A percentile compares a stretch with the other conserved stretches of the same genome.
Conservation (phyloP, 2,888 invertebrate genomes). For the Calameuta pallipes region DNA sequence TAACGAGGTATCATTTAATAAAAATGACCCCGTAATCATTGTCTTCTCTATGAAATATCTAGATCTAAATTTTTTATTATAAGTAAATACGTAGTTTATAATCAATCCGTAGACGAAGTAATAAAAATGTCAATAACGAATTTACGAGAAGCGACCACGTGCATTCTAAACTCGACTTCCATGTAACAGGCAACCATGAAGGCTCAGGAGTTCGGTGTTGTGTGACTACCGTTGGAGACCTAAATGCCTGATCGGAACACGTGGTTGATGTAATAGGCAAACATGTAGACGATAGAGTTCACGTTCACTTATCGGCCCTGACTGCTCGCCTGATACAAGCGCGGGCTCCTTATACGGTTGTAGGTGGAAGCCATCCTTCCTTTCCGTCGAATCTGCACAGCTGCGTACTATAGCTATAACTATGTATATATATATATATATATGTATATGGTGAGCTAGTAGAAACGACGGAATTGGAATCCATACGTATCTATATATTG, state of each 20-base stretch:
- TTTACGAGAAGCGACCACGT: slow-evolving; percentile 53
- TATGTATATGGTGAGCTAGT: neutral
- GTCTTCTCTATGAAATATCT: neutral
- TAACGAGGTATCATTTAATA: neutral
- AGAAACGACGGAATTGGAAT: neutral
- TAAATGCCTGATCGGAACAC: slow-evolving; percentile 54
- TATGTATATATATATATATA: neutral
- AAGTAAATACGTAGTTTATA: neutral
- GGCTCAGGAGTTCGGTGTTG: neutral
- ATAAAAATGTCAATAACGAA: neutral
- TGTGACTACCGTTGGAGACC: slow-evolving; percentile 19
- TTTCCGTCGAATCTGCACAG: neutral
- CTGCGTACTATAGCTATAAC: neutral
- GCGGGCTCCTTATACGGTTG: slow-evolving; percentile 65
- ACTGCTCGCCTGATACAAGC: slow-evolving; percentile 56
- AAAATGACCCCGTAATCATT: neutral
- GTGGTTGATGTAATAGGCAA: slow-evolving; percentile 51
- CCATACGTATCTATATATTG: neutral
- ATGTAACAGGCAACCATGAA: slow-evolving; percentile 40
- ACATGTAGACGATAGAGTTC: slow-evolving; percentile 37
- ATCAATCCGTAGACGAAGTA: neutral
- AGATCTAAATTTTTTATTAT: neutral
- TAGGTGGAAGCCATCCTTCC: slow-evolving; percentile 53
- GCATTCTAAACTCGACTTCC: slow-evolving; percentile 62
- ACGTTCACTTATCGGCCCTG: slow-evolving; percentile 8